phyloP scores from a whole-genome alignment of 2,113 vertebrate species.

The Callionymus lyra region DNA sequence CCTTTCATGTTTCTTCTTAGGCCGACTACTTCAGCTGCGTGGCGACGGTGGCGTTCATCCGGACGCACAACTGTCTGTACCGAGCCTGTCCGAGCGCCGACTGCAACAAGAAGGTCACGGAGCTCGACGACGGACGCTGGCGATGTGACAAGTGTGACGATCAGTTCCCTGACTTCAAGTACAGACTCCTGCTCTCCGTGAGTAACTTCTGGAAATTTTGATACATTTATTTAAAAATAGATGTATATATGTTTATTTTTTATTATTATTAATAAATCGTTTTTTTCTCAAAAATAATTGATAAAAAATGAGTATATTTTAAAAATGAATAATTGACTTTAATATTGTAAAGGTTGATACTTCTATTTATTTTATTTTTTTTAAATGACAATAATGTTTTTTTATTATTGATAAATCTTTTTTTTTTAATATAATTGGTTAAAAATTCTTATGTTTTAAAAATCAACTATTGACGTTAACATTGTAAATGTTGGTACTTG shows the following conservation, averaged over 20 bases:
- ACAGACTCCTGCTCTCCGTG: slow-evolving; percentile 82
- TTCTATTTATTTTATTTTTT: no score
- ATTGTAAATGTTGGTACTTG: no score
- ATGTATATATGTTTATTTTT: no score
- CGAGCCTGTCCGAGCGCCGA: slow-evolving; percentile 79
- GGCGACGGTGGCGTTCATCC: slow-evolving; percentile 74
- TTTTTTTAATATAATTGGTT: no score
- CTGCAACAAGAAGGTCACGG: slow-evolving; percentile 87
- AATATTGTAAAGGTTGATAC: background rate
- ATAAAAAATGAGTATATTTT: background rate
- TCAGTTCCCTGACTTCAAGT: slow-evolving; percentile 82
- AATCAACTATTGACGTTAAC: no score
- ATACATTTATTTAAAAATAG: no score
- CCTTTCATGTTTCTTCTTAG: slow-evolving; percentile 43
- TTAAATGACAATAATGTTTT: no score
- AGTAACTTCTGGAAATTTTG: slow-evolving; percentile 58
- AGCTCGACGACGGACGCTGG: slow-evolving; percentile 80
- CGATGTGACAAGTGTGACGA: slow-evolving; percentile 82
- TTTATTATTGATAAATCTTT: no score
- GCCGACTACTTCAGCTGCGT: slow-evolving; percentile 83
- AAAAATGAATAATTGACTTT: background rate
- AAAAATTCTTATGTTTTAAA: no score
- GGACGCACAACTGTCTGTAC: slow-evolving; percentile 88
- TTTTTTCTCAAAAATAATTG: no score
- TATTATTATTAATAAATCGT: no score